These are phyloP conservation scores for Temnopleurus reevesii DNA, from an alignment of 53 echinoderm and acorn worm genomes.

Conservation along the genomic window DNA sequence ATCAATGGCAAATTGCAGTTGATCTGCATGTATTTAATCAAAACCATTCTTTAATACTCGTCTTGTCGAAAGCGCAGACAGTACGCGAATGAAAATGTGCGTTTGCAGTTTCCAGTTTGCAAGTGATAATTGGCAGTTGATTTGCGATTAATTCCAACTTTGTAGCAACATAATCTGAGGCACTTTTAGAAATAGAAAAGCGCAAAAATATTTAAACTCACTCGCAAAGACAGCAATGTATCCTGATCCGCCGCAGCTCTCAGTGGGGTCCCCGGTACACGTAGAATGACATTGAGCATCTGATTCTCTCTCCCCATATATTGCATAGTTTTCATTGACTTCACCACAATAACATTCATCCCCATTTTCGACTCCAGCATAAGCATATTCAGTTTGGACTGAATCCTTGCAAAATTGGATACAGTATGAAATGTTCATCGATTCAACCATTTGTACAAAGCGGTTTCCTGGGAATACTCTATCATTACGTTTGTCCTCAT, in stretches of 20 bases:
- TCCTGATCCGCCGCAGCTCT: conserved; percentile 59
- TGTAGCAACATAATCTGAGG: too few species aligned
- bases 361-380: conserved; percentile 61
- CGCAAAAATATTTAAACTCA: too few species aligned
- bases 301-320: neutral
- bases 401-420: neutral
- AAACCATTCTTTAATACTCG: too few species aligned
- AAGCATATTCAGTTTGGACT: neutral
- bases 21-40: too few species aligned
- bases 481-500: neutral
- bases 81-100: too few species aligned
- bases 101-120: too few species aligned
- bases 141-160: too few species aligned
- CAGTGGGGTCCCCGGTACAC: conserved; percentile 45
- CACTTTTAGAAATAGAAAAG: too few species aligned
- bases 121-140: too few species aligned
- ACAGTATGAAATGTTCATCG: neutral
- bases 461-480: neutral
- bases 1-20: too few species aligned
- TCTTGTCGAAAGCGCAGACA: too few species aligned
- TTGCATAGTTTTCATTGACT: neutral
- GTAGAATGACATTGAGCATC: conserved; percentile 63
- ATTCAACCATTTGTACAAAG: neutral
- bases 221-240: conserved; percentile 24
- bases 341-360: conserved; percentile 66